These are phyloP conservation scores for Pangasianodon gigas DNA, from an alignment of 2,113 vertebrate genomes.

Conservation along the genomic window DNA sequence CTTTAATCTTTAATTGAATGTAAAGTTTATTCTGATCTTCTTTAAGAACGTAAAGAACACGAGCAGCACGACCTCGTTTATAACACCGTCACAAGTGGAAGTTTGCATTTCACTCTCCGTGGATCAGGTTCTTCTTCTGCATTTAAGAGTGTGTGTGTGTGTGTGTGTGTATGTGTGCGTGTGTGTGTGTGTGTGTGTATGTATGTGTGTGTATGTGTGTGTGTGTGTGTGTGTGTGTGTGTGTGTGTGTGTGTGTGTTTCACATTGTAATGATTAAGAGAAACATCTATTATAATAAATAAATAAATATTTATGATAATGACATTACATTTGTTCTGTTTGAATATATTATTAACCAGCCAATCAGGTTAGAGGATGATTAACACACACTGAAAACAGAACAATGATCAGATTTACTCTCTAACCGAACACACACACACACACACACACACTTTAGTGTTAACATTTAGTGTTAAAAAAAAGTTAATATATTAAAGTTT, in stretches of 20 bases:
- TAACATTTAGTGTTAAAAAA: no score
- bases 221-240: conserved; percentile 5
- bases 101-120: not conserved
- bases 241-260: conserved; percentile 2
- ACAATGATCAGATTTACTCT: no score
- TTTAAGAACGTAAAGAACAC: not conserved
- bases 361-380: no score
- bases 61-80: not conserved
- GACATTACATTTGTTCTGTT: no score
- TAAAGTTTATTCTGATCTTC: not conserved
- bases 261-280: not conserved
- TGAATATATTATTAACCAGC: not conserved
- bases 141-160: not conserved
- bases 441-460: no score
- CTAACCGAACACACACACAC: no score
- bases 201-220: conserved; percentile 19
- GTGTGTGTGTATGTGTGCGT: conserved; percentile 26
- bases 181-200: conserved; percentile 14
- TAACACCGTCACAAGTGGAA: not conserved
- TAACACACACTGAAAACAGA: no score
- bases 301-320: not conserved
- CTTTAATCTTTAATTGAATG: not conserved
- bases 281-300: not conserved
- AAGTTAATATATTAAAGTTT: no score
- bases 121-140: not conserved